Conservation (phyloP, 2,113 vertebrate species). For the Rhinogobius similis region DNA sequence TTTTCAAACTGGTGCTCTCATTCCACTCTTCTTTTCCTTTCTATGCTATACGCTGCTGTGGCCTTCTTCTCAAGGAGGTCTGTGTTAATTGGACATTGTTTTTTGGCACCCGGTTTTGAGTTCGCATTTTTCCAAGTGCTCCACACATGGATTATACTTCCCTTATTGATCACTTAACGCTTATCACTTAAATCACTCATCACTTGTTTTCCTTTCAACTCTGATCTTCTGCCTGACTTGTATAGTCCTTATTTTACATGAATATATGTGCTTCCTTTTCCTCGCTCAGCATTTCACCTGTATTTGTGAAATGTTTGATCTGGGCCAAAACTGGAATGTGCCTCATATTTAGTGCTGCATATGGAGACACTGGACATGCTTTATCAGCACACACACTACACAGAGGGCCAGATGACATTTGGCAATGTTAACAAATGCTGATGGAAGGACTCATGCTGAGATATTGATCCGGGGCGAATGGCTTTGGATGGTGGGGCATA, state of each 20-base stretch:
- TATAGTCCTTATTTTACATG: too few relatives aligned
- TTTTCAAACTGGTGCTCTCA: background rate
- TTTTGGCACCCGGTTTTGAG: background rate
- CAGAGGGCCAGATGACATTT: slow-evolving; percentile 39
- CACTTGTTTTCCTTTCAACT: background rate
- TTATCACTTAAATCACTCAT: background rate
- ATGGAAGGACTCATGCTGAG: slow-evolving; percentile 66
- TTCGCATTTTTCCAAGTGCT: background rate
- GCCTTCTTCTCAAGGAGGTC: background rate
- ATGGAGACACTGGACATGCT: slow-evolving; percentile 25
- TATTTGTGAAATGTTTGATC: slow-evolving; percentile 5
- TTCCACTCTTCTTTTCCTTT: background rate
- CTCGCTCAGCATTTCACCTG: background rate
- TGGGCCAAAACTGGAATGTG: slow-evolving; percentile 10
- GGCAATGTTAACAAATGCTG: slow-evolving; percentile 56
- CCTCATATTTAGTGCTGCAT: slow-evolving; percentile 20
- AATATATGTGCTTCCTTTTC: background rate
- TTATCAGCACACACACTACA: slow-evolving; percentile 13
- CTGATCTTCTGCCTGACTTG: background rate
- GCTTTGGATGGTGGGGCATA: slow-evolving; percentile 61
- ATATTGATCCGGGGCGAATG: slow-evolving; percentile 67
- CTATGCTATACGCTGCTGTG: background rate
- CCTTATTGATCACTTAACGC: background rate
- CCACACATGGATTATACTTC: background rate
- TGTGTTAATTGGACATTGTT: background rate